Conservation (phyloP, 1,140 invertebrate species). For the Drosophila pruinosa region DNA sequence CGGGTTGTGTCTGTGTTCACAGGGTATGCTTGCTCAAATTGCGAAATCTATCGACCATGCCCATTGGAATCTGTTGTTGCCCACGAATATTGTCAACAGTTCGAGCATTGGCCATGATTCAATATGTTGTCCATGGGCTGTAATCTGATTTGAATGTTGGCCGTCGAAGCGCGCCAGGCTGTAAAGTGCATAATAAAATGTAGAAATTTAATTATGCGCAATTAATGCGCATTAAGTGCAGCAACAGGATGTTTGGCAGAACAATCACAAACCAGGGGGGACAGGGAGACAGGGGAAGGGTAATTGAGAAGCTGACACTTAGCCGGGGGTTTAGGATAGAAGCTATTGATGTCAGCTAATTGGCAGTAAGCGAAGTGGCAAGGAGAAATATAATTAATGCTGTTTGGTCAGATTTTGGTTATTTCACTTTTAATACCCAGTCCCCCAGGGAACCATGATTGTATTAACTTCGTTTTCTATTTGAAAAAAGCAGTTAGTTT, state of each 20-base stretch:
- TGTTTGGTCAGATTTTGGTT: background rate
- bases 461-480: too few species aligned
- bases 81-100: background rate
- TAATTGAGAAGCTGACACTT: background rate
- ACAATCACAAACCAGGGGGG: constrained; percentile 2
- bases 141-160: constrained; percentile 68
- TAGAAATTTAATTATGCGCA: constrained; percentile 76
- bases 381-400: background rate
- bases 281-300: background rate
- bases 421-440: background rate
- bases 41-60: background rate
- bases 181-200: constrained; percentile 74
- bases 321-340: background rate
- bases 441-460: too few species aligned
- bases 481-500: too few species aligned
- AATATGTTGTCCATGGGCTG: constrained; percentile 35
- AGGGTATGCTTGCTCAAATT: background rate
- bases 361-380: constrained; percentile 33
- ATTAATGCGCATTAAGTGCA: constrained; percentile 74
- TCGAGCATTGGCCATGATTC: constrained; percentile 20
- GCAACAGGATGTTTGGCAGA: constrained; percentile 41
- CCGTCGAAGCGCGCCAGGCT: constrained; percentile 36
- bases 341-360: constrained; percentile 54
- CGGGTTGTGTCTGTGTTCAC: too few species aligned
- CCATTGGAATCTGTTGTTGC: background rate